Evolutionary conservation across 2,113 vertebrate species (phyloP).

Genomic region (Halcyon malimbica): DNA sequence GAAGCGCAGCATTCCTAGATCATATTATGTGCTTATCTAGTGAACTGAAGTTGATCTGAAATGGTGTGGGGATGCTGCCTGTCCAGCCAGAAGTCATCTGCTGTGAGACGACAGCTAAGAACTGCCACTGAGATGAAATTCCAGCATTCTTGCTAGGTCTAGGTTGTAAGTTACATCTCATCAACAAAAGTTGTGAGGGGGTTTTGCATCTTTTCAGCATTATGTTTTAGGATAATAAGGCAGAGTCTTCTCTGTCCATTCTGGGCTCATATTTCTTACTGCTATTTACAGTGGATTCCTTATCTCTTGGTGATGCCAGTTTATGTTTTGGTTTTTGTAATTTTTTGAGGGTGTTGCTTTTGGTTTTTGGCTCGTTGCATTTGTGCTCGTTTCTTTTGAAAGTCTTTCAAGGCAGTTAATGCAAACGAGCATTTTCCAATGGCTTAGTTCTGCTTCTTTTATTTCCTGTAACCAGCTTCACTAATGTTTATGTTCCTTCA

Average conservation of each 20-base stretch:
- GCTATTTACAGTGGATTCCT: neutral
- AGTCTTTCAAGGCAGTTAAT: neutral
- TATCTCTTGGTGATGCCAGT: neutral
- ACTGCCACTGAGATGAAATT: neutral
- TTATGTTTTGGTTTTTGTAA: neutral
- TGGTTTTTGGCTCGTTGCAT: neutral
- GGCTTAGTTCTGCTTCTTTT: conserved; percentile 18
- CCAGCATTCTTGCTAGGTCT: neutral
- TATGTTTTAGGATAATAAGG: neutral
- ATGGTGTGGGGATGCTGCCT: neutral
- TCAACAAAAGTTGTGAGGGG: neutral
- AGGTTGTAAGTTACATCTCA: neutral
- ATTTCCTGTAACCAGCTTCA: neutral
- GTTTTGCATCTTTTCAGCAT: neutral
- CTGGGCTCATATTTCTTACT: neutral
- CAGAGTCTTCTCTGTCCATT: neutral
- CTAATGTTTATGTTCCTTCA: neutral
- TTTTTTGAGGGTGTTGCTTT: neutral
- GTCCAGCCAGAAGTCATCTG: neutral
- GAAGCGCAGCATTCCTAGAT: neutral
- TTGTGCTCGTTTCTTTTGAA: neutral
- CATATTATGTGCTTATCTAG: fast-evolving
- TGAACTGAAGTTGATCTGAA: neutral
- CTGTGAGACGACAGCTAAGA: neutral
- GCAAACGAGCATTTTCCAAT: neutral